These are phyloP conservation scores for Sarcophaga carnaria DNA, from an alignment of 2,888 invertebrate species.

Conservation along the genomic window DNA sequence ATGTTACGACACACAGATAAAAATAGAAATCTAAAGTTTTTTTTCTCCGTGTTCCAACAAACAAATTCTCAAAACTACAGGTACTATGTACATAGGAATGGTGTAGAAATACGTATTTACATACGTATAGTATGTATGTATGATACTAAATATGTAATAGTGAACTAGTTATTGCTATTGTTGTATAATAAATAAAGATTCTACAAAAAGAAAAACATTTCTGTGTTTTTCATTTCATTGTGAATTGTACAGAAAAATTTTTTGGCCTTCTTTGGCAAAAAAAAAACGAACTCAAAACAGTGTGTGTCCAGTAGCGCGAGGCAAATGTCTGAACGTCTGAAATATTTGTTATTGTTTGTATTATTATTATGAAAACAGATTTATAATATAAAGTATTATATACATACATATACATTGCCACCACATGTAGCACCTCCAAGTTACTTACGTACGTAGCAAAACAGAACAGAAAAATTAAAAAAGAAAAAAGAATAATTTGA, in stretches of 20 bases:
- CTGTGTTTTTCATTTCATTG: background rate
- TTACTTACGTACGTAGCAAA: constrained; percentile 4
- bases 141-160: background rate
- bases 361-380: constrained; percentile 54
- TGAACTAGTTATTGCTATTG: background rate
- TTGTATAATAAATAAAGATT: background rate
- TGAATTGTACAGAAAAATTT: background rate
- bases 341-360: constrained; percentile 16
- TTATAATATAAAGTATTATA: constrained; percentile 10
- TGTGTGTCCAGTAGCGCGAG: constrained; percentile 51
- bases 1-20: constrained; percentile 50
- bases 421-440: constrained; percentile 24
- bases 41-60: background rate
- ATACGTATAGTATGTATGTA: background rate
- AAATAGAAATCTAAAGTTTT: constrained; percentile 33
- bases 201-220: background rate
- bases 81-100: background rate
- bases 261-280: constrained; percentile 21
- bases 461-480: constrained; percentile 17
- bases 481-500: constrained; percentile 51
- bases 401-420: background rate
- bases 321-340: constrained; percentile 1
- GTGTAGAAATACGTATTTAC: background rate
- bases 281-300: constrained; percentile 8
- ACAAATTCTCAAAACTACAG: background rate